Percentiles rank a stretch among this genome's conserved stretches.
Evolutionary conservation across 2,113 vertebrate species (phyloP).

Genomic region (Ailurus styani): DNA sequence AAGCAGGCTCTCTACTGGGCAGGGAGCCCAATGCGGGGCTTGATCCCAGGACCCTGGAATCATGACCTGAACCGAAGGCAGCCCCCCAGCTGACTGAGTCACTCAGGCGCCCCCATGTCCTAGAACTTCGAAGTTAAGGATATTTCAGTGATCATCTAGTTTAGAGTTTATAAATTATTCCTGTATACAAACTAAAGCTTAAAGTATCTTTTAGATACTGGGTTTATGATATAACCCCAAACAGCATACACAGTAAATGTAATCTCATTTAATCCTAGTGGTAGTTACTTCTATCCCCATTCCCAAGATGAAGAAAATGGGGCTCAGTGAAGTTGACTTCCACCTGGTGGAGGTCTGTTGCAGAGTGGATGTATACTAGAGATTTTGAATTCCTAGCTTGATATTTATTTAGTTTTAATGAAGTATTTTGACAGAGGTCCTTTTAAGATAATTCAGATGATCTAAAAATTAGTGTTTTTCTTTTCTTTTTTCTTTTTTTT

Average conservation of each 20-base stretch:
- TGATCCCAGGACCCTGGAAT: no score
- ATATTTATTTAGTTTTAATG: slow-evolving; percentile 1
- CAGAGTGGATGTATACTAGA: not conserved
- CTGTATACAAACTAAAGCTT: not conserved
- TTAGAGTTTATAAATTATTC: not conserved
- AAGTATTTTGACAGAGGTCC: not conserved
- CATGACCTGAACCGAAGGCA: no score
- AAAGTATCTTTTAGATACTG: not conserved
- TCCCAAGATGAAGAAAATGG: not conserved
- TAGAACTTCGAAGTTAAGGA: not conserved
- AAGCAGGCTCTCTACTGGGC: no score
- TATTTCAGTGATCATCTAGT: not conserved
- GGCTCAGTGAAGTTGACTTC: not conserved
- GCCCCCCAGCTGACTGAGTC: no score
- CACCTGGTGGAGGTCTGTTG: not conserved
- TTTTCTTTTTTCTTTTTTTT: not conserved
- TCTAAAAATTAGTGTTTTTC: not conserved
- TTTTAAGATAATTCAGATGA: slow-evolving; percentile 6
- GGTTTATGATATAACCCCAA: not conserved
- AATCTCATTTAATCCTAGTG: not conserved
- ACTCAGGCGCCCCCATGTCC: no score
- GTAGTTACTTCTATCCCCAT: not conserved
- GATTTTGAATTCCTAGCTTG: not conserved
- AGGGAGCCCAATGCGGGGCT: no score
- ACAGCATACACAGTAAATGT: not conserved